A percentile compares a stretch with the other conserved stretches of the same genome.
phyloP scores from a whole-genome alignment of 2,797 vertebrate genomes.

The Hoplostethus mediterraneus region DNA sequence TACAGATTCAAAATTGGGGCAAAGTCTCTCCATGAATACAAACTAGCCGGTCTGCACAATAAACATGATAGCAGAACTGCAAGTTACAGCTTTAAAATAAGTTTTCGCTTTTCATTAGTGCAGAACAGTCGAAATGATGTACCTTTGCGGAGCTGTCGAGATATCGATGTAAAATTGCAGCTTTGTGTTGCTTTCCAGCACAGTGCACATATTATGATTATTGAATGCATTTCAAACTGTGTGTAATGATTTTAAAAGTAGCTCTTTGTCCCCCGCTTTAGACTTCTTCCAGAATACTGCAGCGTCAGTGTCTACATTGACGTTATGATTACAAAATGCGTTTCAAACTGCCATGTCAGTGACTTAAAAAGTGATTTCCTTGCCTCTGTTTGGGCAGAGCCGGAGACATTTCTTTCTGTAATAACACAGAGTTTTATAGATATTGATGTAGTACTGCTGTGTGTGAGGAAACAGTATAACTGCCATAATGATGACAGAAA shows the following conservation, averaged over 20 bases:
- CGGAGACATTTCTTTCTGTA: slow-evolving; percentile 11
- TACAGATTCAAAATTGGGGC: no score
- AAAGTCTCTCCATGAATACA: no score
- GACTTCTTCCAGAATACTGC: slow-evolving; percentile 19
- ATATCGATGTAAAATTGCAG: not conserved
- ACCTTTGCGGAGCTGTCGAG: not conserved
- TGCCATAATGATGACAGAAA: slow-evolving; percentile 57
- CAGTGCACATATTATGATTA: not conserved
- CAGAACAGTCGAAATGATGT: not conserved
- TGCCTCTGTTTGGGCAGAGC: slow-evolving; percentile 19
- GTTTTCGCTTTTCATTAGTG: not conserved
- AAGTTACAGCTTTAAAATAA: not conserved
- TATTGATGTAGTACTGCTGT: slow-evolving; percentile 37
- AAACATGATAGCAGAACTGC: not conserved
- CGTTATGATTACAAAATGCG: slow-evolving; percentile 31
- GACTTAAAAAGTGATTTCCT: slow-evolving; percentile 41
- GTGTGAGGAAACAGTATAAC: slow-evolving; percentile 43
- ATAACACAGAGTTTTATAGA: slow-evolving; percentile 51
- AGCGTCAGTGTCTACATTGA: slow-evolving; percentile 10
- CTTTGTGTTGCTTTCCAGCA: not conserved
- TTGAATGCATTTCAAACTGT: slow-evolving; percentile 8
- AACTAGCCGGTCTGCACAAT: not conserved
- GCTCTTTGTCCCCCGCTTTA: slow-evolving; percentile 28
- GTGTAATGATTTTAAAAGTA: slow-evolving; percentile 21
- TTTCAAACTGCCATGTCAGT: slow-evolving; percentile 39